A percentile compares a stretch with the other conserved stretches of the same genome.
Evolutionary conservation across 1,140 invertebrate species (phyloP).

Genomic region (Ceratina japonica): DNA sequence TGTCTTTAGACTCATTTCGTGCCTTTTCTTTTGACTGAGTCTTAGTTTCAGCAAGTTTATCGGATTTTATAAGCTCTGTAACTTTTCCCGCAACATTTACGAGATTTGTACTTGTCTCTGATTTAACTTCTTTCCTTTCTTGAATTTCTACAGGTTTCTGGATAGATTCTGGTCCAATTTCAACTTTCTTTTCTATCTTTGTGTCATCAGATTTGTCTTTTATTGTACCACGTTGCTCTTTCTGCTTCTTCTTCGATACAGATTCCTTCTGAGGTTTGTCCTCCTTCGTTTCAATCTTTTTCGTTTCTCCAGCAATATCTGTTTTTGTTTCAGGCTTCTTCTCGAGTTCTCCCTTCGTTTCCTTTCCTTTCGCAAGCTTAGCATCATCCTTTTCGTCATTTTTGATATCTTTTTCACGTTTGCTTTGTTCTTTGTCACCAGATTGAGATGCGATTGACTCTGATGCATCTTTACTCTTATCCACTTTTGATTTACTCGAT

Average conservation of each 20-base stretch:
- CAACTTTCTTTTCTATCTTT: neutral
- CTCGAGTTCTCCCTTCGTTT: neutral
- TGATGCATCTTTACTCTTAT: slow-evolving; percentile 27
- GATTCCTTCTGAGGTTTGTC: slow-evolving; percentile 31
- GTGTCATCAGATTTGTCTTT: slow-evolving; percentile 7
- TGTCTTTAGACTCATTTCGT: neutral
- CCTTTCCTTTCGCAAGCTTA: neutral
- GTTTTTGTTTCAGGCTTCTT: neutral
- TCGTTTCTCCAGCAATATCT: neutral
- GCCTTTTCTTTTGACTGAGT: slow-evolving; percentile 21
- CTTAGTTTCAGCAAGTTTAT: neutral
- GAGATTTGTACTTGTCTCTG: neutral
- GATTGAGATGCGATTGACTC: neutral
- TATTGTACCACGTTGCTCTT: neutral
- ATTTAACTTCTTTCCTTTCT: neutral
- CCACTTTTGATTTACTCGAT: slow-evolving; percentile 24
- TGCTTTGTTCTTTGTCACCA: slow-evolving; percentile 47
- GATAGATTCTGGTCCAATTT: neutral
- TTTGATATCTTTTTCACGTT: neutral
- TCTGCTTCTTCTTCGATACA: slow-evolving; percentile 18
- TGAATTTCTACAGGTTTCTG: neutral
- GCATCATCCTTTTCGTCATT: neutral
- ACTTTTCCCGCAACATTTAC: too few relatives aligned
- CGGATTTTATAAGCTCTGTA: neutral
- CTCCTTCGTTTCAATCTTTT: neutral